Conservation (phyloP, 2,888 invertebrate genomes). For the Agrochola circellaris region DNA sequence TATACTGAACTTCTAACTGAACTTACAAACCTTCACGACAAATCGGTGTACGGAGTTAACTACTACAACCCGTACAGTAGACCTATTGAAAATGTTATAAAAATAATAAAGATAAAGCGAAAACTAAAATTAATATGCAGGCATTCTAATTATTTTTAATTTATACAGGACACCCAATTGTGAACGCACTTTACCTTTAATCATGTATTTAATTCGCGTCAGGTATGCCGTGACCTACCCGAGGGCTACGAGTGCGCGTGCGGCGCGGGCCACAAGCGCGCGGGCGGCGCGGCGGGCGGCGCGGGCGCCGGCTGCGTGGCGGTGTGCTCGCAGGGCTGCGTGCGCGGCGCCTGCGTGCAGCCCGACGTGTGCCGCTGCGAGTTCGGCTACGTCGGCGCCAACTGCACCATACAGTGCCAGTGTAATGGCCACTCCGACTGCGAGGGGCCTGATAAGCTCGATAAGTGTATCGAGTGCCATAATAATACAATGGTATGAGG, state of each 20-base stretch:
- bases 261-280: slow-evolving; percentile 89
- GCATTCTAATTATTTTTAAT: too few species aligned
- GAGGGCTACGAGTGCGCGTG: slow-evolving; percentile 96
- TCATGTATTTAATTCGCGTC: neutral
- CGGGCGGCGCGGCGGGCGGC: slow-evolving; percentile 24
- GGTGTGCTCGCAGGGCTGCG: slow-evolving; percentile 96
- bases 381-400: slow-evolving; percentile 98
- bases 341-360: slow-evolving; percentile 95
- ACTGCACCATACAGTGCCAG: slow-evolving; percentile 98
- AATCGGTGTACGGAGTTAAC: too few species aligned
- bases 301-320: slow-evolving; percentile 92
- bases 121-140: neutral
- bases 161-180: neutral
- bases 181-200: neutral
- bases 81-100: too few species aligned
- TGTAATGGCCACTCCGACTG: slow-evolving; percentile 99
- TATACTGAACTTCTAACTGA: too few species aligned
- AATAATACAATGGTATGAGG: slow-evolving; percentile 96
- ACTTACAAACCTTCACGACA: too few species aligned
- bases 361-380: slow-evolving; percentile 97
- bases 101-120: neutral
- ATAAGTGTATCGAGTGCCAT: slow-evolving; percentile 95
- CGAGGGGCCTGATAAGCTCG: slow-evolving; percentile 95
- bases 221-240: slow-evolving; percentile 95
- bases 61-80: too few species aligned